Evolutionary conservation across 2,797 vertebrate genomes (phyloP).

Genomic region (Tokudaia muenninki): DNA sequence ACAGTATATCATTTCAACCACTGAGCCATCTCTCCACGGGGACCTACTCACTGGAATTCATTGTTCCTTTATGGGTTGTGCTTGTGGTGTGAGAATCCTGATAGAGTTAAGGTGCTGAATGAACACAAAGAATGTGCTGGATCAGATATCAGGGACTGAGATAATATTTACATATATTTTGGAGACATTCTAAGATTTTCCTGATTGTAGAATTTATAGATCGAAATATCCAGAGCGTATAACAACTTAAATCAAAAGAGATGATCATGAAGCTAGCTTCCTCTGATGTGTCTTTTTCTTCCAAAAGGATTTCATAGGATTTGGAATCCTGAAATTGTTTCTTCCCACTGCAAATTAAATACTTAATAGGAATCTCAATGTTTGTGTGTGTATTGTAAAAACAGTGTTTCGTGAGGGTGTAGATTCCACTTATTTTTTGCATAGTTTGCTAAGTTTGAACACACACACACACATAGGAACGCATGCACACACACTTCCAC

Average conservation of each 20-base stretch:
- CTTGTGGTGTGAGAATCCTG: not conserved
- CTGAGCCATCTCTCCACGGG: not conserved
- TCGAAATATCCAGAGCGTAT: not conserved
- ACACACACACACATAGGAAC: too few species aligned
- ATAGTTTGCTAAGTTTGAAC: not conserved
- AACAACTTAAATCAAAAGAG: not conserved
- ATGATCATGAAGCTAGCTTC: not conserved
- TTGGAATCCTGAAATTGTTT: slow-evolving; percentile 42
- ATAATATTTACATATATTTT: slow-evolving; percentile 26
- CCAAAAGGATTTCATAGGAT: not conserved
- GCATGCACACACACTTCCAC: too few species aligned
- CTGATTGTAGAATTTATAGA: not conserved
- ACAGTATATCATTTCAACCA: not conserved
- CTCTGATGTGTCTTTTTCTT: not conserved
- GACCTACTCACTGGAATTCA: not conserved
- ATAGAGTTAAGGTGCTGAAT: not conserved
- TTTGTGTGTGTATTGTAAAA: not conserved
- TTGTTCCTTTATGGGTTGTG: not conserved
- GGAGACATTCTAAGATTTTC: slow-evolving; percentile 29
- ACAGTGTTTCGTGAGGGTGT: not conserved
- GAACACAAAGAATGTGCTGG: not conserved
- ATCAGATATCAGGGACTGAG: not conserved
- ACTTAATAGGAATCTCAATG: not conserved
- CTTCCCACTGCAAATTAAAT: not conserved
- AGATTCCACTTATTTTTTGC: not conserved